phyloP scores from a whole-genome alignment of 2,888 invertebrate genomes.

The Mamestra brassicae region DNA sequence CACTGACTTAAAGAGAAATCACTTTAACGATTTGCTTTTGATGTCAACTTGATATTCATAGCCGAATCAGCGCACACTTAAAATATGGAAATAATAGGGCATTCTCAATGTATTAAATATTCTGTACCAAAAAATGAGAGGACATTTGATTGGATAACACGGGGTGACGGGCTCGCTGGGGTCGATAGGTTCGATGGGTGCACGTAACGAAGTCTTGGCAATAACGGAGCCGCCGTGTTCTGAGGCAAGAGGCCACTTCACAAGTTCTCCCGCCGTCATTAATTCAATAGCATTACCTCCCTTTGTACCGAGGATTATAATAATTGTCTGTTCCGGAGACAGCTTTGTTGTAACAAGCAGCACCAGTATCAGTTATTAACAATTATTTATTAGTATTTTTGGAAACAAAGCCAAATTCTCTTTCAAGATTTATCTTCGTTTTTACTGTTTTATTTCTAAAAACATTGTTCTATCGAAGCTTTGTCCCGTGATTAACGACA shows the following conservation, averaged over 20 bases:
- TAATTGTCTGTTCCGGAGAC: conserved; percentile 56
- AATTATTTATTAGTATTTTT: conserved; percentile 52
- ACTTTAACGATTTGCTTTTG: conserved; percentile 35
- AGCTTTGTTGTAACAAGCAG: conserved; percentile 36
- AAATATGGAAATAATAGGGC: conserved; percentile 55
- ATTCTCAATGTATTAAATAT: conserved; percentile 60
- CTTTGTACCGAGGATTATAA: conserved; percentile 65
- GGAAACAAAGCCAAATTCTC: conserved; percentile 23
- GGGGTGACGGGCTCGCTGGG: conserved; percentile 18
- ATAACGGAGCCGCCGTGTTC: conserved; percentile 49
- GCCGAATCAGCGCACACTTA: conserved; percentile 56
- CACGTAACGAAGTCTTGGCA: conserved; percentile 57
- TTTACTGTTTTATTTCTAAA: conserved; percentile 38
- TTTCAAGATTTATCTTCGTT: conserved; percentile 19
- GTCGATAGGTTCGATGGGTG: neutral
- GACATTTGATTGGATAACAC: conserved; percentile 62
- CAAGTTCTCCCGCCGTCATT: conserved; percentile 63
- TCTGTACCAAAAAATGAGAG: conserved; percentile 43
- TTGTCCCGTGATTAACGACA: conserved; percentile 58
- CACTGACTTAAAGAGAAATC: conserved; percentile 21
- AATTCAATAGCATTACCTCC: conserved; percentile 71
- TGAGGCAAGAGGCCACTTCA: conserved; percentile 53
- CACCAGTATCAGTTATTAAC: conserved; percentile 39
- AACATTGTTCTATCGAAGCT: conserved; percentile 49
- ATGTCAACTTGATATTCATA: conserved; percentile 56